Evolutionary conservation across 2,113 vertebrate species (phyloP), one percentile per base, ranked within the genome.

Genomic region (Tauraco erythrolophus): DNA sequence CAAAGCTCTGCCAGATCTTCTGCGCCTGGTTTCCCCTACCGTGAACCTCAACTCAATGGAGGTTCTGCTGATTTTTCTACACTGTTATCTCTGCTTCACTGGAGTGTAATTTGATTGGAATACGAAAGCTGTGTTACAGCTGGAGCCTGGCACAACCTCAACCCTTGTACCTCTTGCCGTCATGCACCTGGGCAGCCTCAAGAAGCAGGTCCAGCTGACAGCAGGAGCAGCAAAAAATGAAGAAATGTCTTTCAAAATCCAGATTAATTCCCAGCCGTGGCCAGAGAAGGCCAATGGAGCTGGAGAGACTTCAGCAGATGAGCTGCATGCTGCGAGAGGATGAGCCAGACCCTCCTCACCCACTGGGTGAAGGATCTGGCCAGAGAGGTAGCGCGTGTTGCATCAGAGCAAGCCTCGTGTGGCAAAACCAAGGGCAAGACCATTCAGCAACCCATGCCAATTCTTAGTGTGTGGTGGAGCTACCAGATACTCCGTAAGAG

Each of bases 41-140:
- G 10, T 1, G 9, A 54, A 11, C 48, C 58, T 66, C 0, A 33
- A 37, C 3, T 66, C 0, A 33, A 37, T 2, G 2, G 25, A 62
- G 41, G 14, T 14, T 30, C 7, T 48, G 81, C 45, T 35, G 51
- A 57, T 30, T 79, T 80, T 39, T 3, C 51, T 51, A 11, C 10
- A 1, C 25, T 41, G 51, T 56, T 33, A 16, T 19, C 35, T 70
- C 25, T 62, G 21, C 27, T 66, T 37, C 7, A 9, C 8, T 16
- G 7, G 8, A 68, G 53, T 30, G 39, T 27, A 33, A 61, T 48
- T 46, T 75, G 35, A 33, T 27, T 37, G 46, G 9, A 6, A 33
- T 28, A 39, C 39, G 30, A 35, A 62, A 54, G 11, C 22, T 64
- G 15, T 71, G 35, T 31, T 72, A 7, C 1, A 1, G 8, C 14